Evolutionary conservation across 2,888 invertebrate species (phyloP).

Genomic region (Hemithea aestivaria): DNA sequence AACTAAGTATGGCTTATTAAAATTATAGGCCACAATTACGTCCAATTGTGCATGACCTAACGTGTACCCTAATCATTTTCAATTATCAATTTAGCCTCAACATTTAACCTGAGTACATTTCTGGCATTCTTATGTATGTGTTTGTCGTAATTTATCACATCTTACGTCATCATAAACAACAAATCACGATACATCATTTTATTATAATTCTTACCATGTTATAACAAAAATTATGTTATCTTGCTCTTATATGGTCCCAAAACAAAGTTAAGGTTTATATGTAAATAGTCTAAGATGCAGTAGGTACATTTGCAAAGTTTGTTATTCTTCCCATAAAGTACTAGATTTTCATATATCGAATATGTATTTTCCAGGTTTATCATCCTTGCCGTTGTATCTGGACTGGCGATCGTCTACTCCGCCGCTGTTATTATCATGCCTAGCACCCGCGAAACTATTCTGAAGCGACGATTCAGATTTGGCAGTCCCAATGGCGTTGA

Average conservation of each 20-base stretch:
- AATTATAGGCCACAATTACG: conserved; percentile 9
- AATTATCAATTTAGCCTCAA: conserved; percentile 7
- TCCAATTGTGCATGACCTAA: conserved; percentile 13
- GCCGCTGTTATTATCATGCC: conserved; percentile 88
- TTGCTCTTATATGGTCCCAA: too few species aligned
- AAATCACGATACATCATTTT: too few species aligned
- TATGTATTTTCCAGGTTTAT: too few species aligned
- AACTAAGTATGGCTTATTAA: neutral
- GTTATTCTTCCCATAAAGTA: too few species aligned
- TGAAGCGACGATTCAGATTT: conserved; percentile 88
- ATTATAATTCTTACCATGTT: too few species aligned
- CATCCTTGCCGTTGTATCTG: conserved; percentile 86
- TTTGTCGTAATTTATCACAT: too few species aligned
- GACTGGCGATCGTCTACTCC: conserved; percentile 88
- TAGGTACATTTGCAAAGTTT: too few species aligned
- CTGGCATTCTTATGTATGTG: conserved; percentile 5
- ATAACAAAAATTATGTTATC: too few species aligned
- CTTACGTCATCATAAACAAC: conserved; percentile 2
- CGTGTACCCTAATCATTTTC: conserved; percentile 5
- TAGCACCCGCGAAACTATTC: conserved; percentile 88
- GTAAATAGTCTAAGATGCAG: too few species aligned
- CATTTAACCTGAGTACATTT: conserved; percentile 11
- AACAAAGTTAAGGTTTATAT: too few species aligned
- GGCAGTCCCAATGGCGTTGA: conserved; percentile 86
- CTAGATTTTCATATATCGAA: too few species aligned